These are phyloP conservation scores for Petrophora chlorosata DNA, from an alignment of 2,888 invertebrate genomes.

Conservation along the genomic window DNA sequence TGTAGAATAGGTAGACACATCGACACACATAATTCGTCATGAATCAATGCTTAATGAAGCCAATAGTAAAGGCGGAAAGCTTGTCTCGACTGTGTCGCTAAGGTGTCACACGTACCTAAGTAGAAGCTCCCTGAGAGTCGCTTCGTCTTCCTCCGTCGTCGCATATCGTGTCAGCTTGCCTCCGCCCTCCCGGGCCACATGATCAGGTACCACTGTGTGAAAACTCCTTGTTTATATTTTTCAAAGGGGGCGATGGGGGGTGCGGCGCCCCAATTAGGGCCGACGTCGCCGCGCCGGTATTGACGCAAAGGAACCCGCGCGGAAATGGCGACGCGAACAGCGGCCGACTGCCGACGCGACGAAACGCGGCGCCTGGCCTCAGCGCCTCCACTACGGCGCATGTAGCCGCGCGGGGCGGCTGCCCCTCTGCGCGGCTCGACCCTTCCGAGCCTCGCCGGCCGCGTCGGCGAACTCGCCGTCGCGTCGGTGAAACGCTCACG, in stretches of 20 bases:
- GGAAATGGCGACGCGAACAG: constrained; percentile 7
- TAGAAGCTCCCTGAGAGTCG: constrained; percentile 97
- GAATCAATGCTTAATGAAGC: constrained; percentile 67
- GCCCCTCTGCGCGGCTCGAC: not conserved
- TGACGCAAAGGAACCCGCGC: constrained; percentile 6
- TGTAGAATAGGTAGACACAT: constrained; percentile 45
- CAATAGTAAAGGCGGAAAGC: constrained; percentile 74
- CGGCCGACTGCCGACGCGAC: not conserved
- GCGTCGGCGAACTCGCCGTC: too few relatives aligned
- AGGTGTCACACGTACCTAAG: constrained; percentile 88
- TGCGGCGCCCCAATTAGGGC: constrained; percentile 6
- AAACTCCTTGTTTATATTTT: constrained; percentile 73
- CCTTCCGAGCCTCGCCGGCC: not conserved
- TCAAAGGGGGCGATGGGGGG: constrained; percentile 22
- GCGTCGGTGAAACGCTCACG: constrained; percentile 1
- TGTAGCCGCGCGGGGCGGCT: not conserved
- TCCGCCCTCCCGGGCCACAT: constrained; percentile 83
- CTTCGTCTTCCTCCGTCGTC: constrained; percentile 95
- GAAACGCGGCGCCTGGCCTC: too few relatives aligned
- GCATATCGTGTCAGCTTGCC: constrained; percentile 89
- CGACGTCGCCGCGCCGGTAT: constrained; percentile 6
- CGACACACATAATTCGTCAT: constrained; percentile 48
- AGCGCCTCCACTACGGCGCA: not conserved
- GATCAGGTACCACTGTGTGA: constrained; percentile 81
- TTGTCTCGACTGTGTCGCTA: constrained; percentile 60